A percentile compares a stretch with the other conserved stretches of the same genome.
Evolutionary conservation across 2,888 invertebrate species (phyloP).

Genomic region (Reticulitermes lucifugus): DNA sequence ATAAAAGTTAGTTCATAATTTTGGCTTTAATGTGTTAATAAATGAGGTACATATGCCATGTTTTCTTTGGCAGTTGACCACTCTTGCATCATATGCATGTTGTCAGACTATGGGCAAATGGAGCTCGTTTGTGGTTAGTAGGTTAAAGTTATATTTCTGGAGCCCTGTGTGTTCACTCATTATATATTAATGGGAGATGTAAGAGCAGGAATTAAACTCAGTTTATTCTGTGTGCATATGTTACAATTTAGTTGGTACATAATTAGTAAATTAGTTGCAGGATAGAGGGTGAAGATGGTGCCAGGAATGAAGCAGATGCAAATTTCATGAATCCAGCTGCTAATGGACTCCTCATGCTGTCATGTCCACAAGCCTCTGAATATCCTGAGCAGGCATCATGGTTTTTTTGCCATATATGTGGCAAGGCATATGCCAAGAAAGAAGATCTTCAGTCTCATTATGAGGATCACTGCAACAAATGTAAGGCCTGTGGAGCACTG

Average conservation of each 20-base stretch:
- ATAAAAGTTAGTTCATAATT: no score
- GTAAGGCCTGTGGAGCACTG: conserved; percentile 62
- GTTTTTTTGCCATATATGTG: conserved; percentile 63
- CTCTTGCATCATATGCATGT: no score
- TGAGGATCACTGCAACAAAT: conserved; percentile 63
- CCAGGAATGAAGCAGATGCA: conserved; percentile 4
- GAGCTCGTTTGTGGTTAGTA: no score
- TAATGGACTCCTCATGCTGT: conserved; percentile 51
- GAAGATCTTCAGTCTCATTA: conserved; percentile 62
- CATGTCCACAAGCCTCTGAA: conserved; percentile 48
- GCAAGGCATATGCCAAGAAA: conserved; percentile 60
- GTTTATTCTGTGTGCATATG: no score
- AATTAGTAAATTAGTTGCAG: conserved; percentile 10
- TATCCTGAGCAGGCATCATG: conserved; percentile 48
- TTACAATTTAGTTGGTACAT: not conserved
- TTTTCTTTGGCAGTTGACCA: no score
- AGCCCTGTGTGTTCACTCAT: no score
- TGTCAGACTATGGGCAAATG: no score
- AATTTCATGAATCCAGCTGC: conserved; percentile 49
- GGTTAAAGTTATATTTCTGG: no score
- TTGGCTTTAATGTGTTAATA: no score
- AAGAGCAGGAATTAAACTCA: no score
- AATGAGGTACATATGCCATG: no score
- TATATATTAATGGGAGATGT: no score
- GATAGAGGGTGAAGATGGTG: conserved; percentile 18